Evolutionary conservation across 2,113 vertebrate species (phyloP), one percentile per base, ranked within the genome.

Genomic region (Edolisoma coerulescens): DNA sequence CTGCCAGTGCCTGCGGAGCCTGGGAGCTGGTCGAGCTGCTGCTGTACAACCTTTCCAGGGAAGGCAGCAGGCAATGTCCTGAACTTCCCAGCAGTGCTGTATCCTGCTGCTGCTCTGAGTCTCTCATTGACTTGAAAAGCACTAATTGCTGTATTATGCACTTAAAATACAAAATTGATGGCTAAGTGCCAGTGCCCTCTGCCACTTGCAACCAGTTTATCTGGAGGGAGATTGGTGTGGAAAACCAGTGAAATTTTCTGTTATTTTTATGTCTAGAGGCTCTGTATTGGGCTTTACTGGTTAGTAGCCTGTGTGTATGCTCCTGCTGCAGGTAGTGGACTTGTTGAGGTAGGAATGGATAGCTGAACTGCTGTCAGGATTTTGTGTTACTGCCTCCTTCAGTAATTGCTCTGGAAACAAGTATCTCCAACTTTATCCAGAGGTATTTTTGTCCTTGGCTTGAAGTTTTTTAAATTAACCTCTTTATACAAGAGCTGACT

Each of bases 121-220:
- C 56, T 79, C 53, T 47, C 8, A n/a, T 11, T 42, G 53, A 37
- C 75, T 63, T 67, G 2, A 44, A 75, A 77, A 75, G n/a, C 57
- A 35, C 50, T 8, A 37, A n/a, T 45, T 65, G 19, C 79, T 39
- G 22, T 63, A 22, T 84, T 65, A n/a, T 3, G 4, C 22, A 11
- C 57, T 82, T 87, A 10, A 88, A 92, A 88, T 71, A 71, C 42
- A 71, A 52, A 27, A 44, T 16, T 71, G 49, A 69, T 93, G 77
- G 54, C 56, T 53, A 56, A 73, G 41, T 42, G 61, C 33, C 73
- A 44, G 44, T 67, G 61, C 60, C 33, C 64, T 81, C 3, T 76
- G 42, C 39, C 61, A 20, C 69, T 56, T 80, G 71, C 65, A 86
- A 8, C 41, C 64, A 28, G 10, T 54, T 88, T 59, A 52, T 53